Percentiles rank a stretch among this genome's conserved stretches.
phyloP scores from a whole-genome alignment of 1,140 invertebrate species.

The Drosophila triauraria region DNA sequence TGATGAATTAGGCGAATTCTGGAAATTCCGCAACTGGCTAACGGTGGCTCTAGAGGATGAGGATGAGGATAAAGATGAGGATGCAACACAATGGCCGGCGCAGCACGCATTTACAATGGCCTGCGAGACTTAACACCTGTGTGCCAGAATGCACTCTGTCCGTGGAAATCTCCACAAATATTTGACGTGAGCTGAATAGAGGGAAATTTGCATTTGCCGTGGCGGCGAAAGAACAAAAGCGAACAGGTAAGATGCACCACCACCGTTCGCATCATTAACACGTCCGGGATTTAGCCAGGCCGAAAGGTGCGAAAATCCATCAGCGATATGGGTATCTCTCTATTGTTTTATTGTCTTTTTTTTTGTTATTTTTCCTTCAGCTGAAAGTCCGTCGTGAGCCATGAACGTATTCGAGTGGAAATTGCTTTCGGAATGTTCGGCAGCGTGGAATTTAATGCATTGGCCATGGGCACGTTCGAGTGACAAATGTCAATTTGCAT shows the following conservation, averaged over 20 bases:
- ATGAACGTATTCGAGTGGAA: slow-evolving; percentile 43
- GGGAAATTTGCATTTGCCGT: slow-evolving; percentile 74
- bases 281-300: slow-evolving; percentile 59
- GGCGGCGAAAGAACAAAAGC: slow-evolving; percentile 79
- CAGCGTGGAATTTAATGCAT: slow-evolving; percentile 42
- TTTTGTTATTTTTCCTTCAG: not conserved
- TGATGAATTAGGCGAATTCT: slow-evolving; percentile 74
- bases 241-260: slow-evolving; percentile 47
- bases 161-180: slow-evolving; percentile 79
- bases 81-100: slow-evolving; percentile 8
- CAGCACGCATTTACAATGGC: slow-evolving; percentile 71
- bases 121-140: slow-evolving; percentile 79
- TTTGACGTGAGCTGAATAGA: slow-evolving; percentile 75
- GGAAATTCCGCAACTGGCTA: slow-evolving; percentile 76
- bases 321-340: slow-evolving; percentile 33
- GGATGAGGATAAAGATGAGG: slow-evolving; percentile 4
- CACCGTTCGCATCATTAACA: slow-evolving; percentile 68
- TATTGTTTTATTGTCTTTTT: slow-evolving; percentile 18
- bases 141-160: slow-evolving; percentile 75
- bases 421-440: slow-evolving; percentile 33
- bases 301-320: slow-evolving; percentile 76
- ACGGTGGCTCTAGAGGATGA: slow-evolving; percentile 15
- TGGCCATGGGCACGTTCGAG: slow-evolving; percentile 75
- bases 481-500: slow-evolving; percentile 83
- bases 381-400: slow-evolving; percentile 44